Conservation (phyloP, 2,113 vertebrate genomes). For the Etheostoma cragini region DNA sequence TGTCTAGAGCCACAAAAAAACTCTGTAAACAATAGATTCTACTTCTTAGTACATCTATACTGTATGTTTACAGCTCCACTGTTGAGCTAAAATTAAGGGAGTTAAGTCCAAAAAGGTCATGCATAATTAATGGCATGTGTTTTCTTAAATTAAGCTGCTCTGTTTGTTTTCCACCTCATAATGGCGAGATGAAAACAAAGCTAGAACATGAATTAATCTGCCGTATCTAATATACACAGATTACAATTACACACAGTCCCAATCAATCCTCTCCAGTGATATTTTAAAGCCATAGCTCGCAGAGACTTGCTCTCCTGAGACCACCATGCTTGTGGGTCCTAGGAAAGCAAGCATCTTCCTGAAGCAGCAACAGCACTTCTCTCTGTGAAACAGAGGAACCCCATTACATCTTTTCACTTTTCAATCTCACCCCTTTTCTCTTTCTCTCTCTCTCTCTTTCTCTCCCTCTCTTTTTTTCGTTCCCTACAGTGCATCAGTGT, state of each 20-base stretch:
- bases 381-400: slow-evolving; percentile 73
- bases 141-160: slow-evolving; percentile 59
- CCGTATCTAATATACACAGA: slow-evolving; percentile 72
- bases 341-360: slow-evolving; percentile 64
- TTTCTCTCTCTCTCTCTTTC: slow-evolving; percentile 3
- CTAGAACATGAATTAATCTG: slow-evolving; percentile 64
- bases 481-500: slow-evolving; percentile 64
- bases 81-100: slow-evolving; percentile 30
- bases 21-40: not conserved
- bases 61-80: slow-evolving; percentile 17
- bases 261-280: slow-evolving; percentile 68
- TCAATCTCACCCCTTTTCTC: slow-evolving; percentile 41
- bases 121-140: slow-evolving; percentile 56
- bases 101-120: slow-evolving; percentile 7
- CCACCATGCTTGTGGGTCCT: slow-evolving; percentile 61
- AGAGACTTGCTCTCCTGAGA: slow-evolving; percentile 71
- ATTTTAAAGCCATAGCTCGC: slow-evolving; percentile 67
- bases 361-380: slow-evolving; percentile 51
- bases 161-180: slow-evolving; percentile 64
- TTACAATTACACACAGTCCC: slow-evolving; percentile 65
- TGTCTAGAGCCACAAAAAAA: slow-evolving; percentile 2
- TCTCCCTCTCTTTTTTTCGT: slow-evolving; percentile 5
- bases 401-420: slow-evolving; percentile 76
- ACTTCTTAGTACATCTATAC: not conserved
- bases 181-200: slow-evolving; percentile 51